Evolutionary conservation across 1,140 invertebrate genomes (phyloP).

Genomic region (Potamilus streckersoni): DNA sequence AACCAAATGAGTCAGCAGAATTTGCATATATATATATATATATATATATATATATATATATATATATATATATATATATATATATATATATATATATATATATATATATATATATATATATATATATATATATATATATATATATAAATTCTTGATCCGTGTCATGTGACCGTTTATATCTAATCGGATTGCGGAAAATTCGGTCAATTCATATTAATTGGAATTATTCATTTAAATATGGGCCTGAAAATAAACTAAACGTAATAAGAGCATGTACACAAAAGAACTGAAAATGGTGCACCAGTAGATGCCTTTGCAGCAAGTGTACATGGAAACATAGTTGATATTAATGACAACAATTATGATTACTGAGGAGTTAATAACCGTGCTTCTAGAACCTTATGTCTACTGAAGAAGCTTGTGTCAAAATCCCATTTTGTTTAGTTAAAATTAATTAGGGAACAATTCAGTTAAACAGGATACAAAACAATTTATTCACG

Average conservation of each 20-base stretch:
- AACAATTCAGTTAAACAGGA: neutral
- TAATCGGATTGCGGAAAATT: too few relatives aligned
- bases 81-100: too few relatives aligned
- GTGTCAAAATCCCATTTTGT: neutral
- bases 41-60: too few relatives aligned
- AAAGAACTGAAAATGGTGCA: neutral
- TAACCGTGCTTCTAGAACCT: neutral
- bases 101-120: too few relatives aligned
- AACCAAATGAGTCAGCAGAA: too few relatives aligned
- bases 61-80: too few relatives aligned
- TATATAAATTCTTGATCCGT: too few relatives aligned
- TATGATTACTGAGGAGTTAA: neutral
- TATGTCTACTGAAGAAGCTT: neutral
- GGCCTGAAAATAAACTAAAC: neutral
- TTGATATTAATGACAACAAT: neutral
- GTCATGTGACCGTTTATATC: too few relatives aligned
- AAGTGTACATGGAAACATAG: neutral
- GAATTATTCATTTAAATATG: conserved; percentile 1
- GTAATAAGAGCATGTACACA: neutral
- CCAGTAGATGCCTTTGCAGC: neutral
- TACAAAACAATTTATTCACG: neutral
- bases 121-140: too few relatives aligned
- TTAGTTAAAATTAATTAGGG: neutral
- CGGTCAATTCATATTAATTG: too few relatives aligned
- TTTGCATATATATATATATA: too few relatives aligned